Percentiles rank a stretch among this genome's conserved stretches.
Evolutionary conservation across 2,888 invertebrate species (phyloP).

Genomic region (Acanthosepion esculentum): DNA sequence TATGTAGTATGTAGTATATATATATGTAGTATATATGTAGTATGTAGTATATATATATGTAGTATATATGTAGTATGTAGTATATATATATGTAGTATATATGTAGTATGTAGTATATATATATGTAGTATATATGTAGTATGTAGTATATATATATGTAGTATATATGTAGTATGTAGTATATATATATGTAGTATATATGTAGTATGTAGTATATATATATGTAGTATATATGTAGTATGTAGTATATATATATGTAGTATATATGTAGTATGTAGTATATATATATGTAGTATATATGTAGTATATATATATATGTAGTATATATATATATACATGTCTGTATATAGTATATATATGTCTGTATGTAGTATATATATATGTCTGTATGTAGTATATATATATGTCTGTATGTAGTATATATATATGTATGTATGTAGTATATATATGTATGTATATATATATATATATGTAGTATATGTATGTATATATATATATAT

Average conservation of each 20-base stretch:
- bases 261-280: not conserved
- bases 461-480: not conserved
- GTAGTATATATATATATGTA: not conserved
- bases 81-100: conserved; percentile 40
- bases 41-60: not conserved
- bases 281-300: not conserved
- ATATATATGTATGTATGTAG: not conserved
- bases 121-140: not conserved
- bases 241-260: not conserved
- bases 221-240: not conserved
- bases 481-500: not conserved
- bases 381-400: not conserved
- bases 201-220: not conserved
- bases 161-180: not conserved
- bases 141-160: conserved; percentile 24
- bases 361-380: not conserved
- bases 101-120: too few relatives aligned
- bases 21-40: not conserved
- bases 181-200: not conserved
- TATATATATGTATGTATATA: not conserved
- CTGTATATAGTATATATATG: not conserved
- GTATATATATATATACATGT: not conserved
- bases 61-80: not conserved
- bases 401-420: not conserved
- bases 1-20: not conserved